Conservation (phyloP, 2,888 invertebrate species). For the Scotopteryx bipunctaria region DNA sequence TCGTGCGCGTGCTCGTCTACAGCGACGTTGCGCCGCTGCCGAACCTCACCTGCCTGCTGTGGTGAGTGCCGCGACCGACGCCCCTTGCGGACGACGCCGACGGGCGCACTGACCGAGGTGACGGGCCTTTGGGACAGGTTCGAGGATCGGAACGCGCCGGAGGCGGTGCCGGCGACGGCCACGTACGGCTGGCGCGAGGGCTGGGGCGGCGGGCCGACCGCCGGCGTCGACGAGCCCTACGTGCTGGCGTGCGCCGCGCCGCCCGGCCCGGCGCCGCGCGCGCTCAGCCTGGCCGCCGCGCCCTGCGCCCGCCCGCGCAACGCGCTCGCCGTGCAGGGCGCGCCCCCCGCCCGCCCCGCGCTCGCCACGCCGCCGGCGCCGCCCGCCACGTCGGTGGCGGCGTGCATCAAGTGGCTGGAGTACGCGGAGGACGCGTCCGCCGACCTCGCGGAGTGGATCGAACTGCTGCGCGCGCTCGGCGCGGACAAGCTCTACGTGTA, state of each 20-base stretch:
- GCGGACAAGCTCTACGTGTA: conserved; percentile 21
- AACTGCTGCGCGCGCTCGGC: conserved; percentile 26
- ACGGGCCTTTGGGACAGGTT: not conserved
- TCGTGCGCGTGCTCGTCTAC: conserved; percentile 26
- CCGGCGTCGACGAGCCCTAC: conserved; percentile 30
- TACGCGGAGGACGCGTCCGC: conserved; percentile 18
- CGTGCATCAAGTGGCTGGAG: conserved; percentile 29
- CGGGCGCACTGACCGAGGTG: too few relatives aligned
- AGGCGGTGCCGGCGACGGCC: conserved; percentile 9
- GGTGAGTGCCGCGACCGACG: conserved; percentile 17
- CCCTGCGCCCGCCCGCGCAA: conserved; percentile 22
- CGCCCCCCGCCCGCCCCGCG: not conserved
- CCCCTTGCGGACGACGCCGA: conserved; percentile 19
- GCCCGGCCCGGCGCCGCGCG: conserved; percentile 15
- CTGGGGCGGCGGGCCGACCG: conserved; percentile 26
- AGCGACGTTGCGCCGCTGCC: conserved; percentile 25
- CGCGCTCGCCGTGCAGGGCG: conserved; percentile 22
- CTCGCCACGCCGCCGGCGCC: too few relatives aligned
- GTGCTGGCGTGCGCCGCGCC: conserved; percentile 20
- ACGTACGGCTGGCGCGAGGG: conserved; percentile 23
- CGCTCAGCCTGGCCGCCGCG: conserved; percentile 19
- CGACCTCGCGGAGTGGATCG: conserved; percentile 28
- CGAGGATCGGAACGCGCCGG: conserved; percentile 18
- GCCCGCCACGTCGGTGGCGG: conserved; percentile 15
- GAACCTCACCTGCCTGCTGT: conserved; percentile 24